Conservation (phyloP, 2,113 vertebrate genomes). For the Danio rerio region GRCz12tu NC_133181.1:10818501-10819000, state of each 20-base stretch:
- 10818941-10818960: too few relatives aligned
- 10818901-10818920: too few relatives aligned
- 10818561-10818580: constrained; percentile 84
- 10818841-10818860: too few relatives aligned
- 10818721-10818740: not conserved
- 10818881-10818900: too few relatives aligned
- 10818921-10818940: too few relatives aligned
- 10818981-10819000: too few relatives aligned
- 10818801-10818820: not conserved
- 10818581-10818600: constrained; percentile 86
- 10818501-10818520: not conserved
- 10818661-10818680: constrained; percentile 10
- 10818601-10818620: not conserved
- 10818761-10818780: not conserved
- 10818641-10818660: not conserved
- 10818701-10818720: constrained; percentile 72
- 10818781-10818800: too few relatives aligned
- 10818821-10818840: too few relatives aligned
- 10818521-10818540: not conserved
- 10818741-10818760: not conserved
- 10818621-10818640: not conserved
- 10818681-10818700: constrained; percentile 59
- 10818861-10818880: too few relatives aligned
- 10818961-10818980: too few relatives aligned
- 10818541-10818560: constrained; percentile 68